Percentiles rank a stretch among this genome's conserved stretches.
These are phyloP conservation scores for Plutomurus gul DNA, from an alignment of 1,140 invertebrate genomes.

Conservation along the genomic window DNA sequence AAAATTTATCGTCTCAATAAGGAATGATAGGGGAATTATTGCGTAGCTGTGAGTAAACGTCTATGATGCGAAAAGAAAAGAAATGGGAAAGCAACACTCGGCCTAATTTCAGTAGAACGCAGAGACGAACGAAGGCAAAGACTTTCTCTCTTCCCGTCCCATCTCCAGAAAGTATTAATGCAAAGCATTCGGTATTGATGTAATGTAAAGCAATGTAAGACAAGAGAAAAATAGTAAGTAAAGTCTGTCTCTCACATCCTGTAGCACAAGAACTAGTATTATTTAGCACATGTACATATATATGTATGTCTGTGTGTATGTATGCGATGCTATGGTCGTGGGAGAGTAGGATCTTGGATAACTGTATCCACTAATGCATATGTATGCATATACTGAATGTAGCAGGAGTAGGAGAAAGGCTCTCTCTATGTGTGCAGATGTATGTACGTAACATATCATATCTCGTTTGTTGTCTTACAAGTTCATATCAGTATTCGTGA, in stretches of 20 bases:
- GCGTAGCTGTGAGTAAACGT: background rate
- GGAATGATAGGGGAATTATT: background rate
- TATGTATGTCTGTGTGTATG: too few relatives aligned
- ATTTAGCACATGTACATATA: too few relatives aligned
- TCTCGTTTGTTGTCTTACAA: conserved; percentile 27
- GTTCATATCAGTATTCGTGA: conserved; percentile 8
- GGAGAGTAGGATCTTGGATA: background rate
- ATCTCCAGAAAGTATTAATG: background rate
- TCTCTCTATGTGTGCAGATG: too few relatives aligned
- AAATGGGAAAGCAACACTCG: conserved; percentile 17
- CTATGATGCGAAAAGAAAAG: background rate
- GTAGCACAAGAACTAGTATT: too few relatives aligned
- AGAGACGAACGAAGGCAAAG: too few relatives aligned
- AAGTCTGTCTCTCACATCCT: background rate
- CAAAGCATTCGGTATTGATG: conserved; percentile 7
- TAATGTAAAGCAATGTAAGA: conserved; percentile 8
- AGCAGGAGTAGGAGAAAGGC: too few relatives aligned
- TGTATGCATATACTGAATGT: too few relatives aligned
- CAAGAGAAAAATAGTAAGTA: conserved; percentile 17
- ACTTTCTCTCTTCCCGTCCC: too few relatives aligned
- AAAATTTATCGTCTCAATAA: conserved; percentile 9
- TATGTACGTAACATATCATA: background rate
- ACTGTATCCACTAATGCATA: too few relatives aligned
- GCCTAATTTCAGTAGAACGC: background rate
- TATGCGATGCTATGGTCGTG: background rate